Percentiles rank a stretch among this genome's conserved stretches.
Evolutionary conservation across 2,888 invertebrate genomes (phyloP).

Genomic region (Acleris literana): DNA sequence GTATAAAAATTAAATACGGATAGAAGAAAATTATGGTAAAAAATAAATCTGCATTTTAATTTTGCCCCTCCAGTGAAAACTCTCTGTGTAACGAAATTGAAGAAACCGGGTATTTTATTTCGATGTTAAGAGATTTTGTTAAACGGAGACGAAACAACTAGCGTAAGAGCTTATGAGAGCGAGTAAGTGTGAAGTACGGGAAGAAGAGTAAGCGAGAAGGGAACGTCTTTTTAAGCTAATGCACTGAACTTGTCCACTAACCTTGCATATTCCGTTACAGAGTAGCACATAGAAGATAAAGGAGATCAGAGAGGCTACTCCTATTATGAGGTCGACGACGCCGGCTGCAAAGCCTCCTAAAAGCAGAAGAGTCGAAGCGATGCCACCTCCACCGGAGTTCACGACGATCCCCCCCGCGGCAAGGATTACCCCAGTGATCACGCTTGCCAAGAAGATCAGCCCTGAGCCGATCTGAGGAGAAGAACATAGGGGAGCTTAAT

Average conservation of each 20-base stretch:
- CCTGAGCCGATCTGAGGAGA: neutral
- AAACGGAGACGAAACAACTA: too few species aligned
- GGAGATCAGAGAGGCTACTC: conserved; percentile 1
- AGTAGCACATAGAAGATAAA: conserved; percentile 28
- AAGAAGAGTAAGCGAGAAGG: too few species aligned
- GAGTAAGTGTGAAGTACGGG: too few species aligned
- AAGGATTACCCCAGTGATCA: neutral
- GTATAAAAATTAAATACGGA: too few species aligned
- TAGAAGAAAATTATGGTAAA: too few species aligned
- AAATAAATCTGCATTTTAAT: too few species aligned
- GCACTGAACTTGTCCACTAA: conserved; percentile 3
- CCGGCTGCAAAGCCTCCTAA: neutral
- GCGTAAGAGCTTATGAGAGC: too few species aligned
- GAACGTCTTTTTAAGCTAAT: neutral
- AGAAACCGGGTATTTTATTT: too few species aligned
- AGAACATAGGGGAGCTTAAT: neutral
- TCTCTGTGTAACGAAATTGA: too few species aligned
- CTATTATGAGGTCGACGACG: neutral
- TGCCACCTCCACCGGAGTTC: accelerated
- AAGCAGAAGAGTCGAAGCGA: too few species aligned
- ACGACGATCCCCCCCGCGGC: neutral
- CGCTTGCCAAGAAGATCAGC: neutral
- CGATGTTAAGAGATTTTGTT: too few species aligned
- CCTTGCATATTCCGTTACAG: conserved; percentile 32
- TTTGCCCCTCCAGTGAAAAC: too few species aligned